Base-by-base conservation (phyloP, 23 tunicate genomes). In the Trididemnum nubilum region DNA sequence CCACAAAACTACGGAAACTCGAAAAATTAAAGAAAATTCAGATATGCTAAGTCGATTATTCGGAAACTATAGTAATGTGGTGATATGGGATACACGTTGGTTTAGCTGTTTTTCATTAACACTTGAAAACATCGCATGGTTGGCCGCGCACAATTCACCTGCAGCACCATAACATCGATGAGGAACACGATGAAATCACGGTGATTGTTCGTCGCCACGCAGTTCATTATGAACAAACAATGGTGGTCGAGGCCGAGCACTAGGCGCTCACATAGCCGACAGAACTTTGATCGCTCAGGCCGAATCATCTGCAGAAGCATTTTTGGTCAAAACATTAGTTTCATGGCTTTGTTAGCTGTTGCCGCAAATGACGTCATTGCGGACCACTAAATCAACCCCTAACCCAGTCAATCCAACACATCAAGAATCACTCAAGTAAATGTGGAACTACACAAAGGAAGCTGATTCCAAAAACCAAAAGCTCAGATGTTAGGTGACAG, bases 201-300 rank as follows among this genome's bases (percentile, higher is more conserved):
- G 64, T 93, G 98, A 60, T 93, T 93, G 31, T 59, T 63, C 15
- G 28, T 34, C 37, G 98, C 98, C 7, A 93, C 71, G 54, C 98
- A 93, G 37, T 79, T 93, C 72, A 59, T 84, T 1, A 93, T 65
- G 73, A 87, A 93, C 38, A 93, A 34, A 40, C 98, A 93, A 67
- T 93, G 98, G 71, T 93, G 98, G 67, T 93, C 98, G 24, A 93
- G 77, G 25, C 78, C 72, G 9, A 65, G 24, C 1, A 93, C 84
- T 0, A 86, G 50, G 30, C 35, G 52, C 57, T 93, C 93, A 64
- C 98, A 93, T 22, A 93, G 33, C 23, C 79, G 61, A 36, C 98
- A 93, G 54, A 73, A 93, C 60, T 93, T 93, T 0, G 82, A 77
- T 24, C 52, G 36, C 3, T 74, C 72, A 35, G 93, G 87, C 36